These are phyloP conservation scores for Lasioglossum morio DNA, from an alignment of 2,888 invertebrate genomes.

Conservation along the genomic window DNA sequence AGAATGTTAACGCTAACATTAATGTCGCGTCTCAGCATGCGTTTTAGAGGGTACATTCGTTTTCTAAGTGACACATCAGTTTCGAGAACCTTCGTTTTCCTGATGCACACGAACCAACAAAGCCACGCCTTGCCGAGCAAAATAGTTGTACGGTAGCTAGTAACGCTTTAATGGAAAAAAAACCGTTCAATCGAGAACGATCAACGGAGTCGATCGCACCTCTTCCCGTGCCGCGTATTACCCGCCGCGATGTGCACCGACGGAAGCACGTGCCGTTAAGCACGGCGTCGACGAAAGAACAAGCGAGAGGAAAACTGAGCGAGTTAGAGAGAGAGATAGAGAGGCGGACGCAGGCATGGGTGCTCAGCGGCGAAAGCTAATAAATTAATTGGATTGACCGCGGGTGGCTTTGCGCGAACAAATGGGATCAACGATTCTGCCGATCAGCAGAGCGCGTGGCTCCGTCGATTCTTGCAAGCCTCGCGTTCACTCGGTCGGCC, in stretches of 20 bases:
- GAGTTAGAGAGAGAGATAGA: not conserved
- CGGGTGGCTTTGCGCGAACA: constrained; percentile 82
- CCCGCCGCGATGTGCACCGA: constrained; percentile 24
- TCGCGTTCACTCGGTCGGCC: constrained; percentile 34
- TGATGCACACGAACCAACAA: not conserved
- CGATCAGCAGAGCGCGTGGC: constrained; percentile 77
- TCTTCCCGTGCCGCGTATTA: constrained; percentile 29
- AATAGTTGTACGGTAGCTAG: not conserved
- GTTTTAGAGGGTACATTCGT: too few species aligned
- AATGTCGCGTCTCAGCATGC: too few species aligned
- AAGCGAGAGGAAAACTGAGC: not conserved
- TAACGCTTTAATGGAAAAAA: constrained; percentile 2
- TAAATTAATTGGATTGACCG: constrained; percentile 84
- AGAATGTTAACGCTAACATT: not conserved
- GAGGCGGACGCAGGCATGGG: constrained; percentile 16
- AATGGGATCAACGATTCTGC: constrained; percentile 83
- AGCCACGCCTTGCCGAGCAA: not conserved
- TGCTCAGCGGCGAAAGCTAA: constrained; percentile 79
- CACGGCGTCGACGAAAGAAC: constrained; percentile 26
- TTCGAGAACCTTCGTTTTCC: not conserved
- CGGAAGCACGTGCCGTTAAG: constrained; percentile 54
- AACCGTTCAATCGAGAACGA: constrained; percentile 26
- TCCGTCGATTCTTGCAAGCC: constrained; percentile 56
- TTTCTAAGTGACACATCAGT: too few species aligned
- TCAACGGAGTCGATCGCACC: constrained; percentile 25